Conservation (phyloP, 2,113 vertebrate species). For the Mirza zaza region DNA sequence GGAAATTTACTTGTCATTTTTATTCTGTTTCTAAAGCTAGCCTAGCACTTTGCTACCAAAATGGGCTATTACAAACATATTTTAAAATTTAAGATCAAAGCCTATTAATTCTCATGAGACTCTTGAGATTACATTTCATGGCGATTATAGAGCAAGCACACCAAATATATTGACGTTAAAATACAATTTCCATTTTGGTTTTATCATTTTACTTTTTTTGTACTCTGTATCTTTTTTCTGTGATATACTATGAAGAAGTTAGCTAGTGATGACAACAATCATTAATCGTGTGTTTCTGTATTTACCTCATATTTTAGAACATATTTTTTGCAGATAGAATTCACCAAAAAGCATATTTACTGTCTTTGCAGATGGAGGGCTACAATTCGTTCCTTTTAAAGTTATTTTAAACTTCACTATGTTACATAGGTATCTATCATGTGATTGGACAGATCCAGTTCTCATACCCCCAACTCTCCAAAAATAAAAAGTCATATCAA, state of each 20-base stretch:
- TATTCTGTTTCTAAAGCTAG: neutral
- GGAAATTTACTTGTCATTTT: neutral
- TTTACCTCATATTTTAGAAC: neutral
- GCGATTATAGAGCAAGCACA: neutral
- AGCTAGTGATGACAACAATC: neutral
- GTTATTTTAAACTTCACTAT: neutral
- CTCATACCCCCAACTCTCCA: no score
- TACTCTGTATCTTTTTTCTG: neutral
- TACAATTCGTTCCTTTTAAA: neutral
- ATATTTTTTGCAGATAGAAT: neutral
- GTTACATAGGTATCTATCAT: neutral
- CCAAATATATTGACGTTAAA: neutral
- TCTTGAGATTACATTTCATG: slow-evolving; percentile 26
- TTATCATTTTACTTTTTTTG: neutral
- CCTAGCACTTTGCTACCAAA: neutral
- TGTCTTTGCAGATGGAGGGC: neutral
- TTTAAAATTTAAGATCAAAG: slow-evolving; percentile 33
- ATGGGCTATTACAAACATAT: neutral
- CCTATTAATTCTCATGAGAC: neutral
- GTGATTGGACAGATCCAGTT: neutral
- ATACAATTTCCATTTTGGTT: neutral
- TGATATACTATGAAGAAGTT: neutral
- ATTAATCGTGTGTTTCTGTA: neutral
- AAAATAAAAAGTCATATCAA: neutral
- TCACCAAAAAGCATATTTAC: neutral